These are phyloP conservation scores for Clarias magur DNA, from an alignment of 2,113 vertebrate species.

Conservation along the genomic window DNA sequence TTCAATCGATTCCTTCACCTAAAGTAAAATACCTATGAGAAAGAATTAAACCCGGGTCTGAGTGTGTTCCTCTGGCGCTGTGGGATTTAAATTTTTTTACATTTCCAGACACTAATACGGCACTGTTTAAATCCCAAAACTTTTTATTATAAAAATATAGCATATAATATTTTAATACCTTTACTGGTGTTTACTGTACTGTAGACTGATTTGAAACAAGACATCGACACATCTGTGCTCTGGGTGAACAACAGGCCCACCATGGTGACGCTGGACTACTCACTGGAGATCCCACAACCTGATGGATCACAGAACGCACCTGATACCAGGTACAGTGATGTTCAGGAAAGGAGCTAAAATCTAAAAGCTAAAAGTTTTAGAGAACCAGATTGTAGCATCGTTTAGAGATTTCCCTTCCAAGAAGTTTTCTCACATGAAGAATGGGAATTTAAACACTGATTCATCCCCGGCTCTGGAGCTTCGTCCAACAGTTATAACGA, in stretches of 20 bases:
- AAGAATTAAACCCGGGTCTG: not conserved
- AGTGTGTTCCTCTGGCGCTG: not conserved
- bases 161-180: not conserved
- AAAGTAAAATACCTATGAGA: not conserved
- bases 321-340: conserved; percentile 81
- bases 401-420: not conserved
- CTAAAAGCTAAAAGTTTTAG: not conserved
- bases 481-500: not conserved
- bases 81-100: not conserved
- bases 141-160: too few relatives aligned
- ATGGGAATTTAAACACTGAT: not conserved
- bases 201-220: conserved; percentile 91
- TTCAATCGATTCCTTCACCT: not conserved
- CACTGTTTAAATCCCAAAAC: not conserved
- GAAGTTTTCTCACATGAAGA: not conserved
- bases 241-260: conserved; percentile 91
- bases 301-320: conserved; percentile 61
- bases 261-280: conserved; percentile 98
- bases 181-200: conserved; percentile 18
- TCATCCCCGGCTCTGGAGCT: not conserved
- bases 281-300: conserved; percentile 79
- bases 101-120: not conserved
- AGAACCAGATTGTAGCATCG: not conserved
- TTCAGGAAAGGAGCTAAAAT: not conserved
- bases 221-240: conserved; percentile 92